Evolutionary conservation across 2,797 vertebrate genomes (phyloP).

Genomic region (Tauraco hartlaubi): DNA sequence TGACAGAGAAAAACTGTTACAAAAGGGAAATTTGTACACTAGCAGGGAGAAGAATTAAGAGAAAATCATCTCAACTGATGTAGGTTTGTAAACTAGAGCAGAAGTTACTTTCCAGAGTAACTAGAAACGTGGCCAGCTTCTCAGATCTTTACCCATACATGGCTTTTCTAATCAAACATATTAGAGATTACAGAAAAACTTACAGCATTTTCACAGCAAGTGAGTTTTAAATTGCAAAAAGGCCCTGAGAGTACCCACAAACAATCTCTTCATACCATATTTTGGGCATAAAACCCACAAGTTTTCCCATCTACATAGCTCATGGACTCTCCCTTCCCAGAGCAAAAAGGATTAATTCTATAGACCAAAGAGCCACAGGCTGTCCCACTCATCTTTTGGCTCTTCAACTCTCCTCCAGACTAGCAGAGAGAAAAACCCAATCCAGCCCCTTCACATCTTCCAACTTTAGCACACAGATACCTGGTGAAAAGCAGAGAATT

Average conservation of each 20-base stretch:
- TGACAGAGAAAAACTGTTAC: not conserved
- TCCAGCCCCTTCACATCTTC: not conserved
- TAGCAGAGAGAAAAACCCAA: accelerated
- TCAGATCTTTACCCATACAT: not conserved
- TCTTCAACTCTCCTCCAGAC: not conserved
- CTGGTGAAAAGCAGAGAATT: not conserved
- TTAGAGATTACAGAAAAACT: not conserved
- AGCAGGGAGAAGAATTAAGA: not conserved
- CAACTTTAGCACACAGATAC: not conserved
- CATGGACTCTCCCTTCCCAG: not conserved
- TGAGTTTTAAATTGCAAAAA: not conserved
- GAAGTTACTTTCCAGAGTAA: not conserved
- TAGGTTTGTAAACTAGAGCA: not conserved
- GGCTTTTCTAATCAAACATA: not conserved
- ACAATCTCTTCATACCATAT: too few species aligned
- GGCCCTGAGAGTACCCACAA: not conserved
- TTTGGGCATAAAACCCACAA: not conserved
- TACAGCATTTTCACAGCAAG: not conserved
- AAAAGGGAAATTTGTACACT: not conserved
- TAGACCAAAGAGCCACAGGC: accelerated
- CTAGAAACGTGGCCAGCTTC: not conserved
- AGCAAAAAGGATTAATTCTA: not conserved
- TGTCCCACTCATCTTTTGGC: not conserved
- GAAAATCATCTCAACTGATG: not conserved
- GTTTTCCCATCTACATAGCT: not conserved